These are phyloP conservation scores for Paracanthobrama guichenoti DNA, from an alignment of 2,113 vertebrate species.

Conservation along the genomic window DNA sequence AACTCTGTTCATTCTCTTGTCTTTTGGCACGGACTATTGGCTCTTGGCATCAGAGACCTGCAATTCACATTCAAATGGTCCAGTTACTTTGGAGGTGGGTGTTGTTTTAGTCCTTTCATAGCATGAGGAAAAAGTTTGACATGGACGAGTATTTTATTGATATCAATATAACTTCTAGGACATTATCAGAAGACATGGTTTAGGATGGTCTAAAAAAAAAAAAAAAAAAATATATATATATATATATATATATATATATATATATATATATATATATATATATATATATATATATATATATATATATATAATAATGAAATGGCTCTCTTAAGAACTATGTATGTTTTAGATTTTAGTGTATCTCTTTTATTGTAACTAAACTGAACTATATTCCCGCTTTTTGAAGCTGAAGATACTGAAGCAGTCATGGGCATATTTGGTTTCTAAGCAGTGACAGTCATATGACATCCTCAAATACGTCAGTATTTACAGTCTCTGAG, in stretches of 20 bases:
- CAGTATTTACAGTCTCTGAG: constrained; percentile 54
- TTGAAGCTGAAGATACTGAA: not conserved
- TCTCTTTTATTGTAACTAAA: not conserved
- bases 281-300: too few relatives aligned
- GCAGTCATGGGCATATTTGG: constrained; percentile 17
- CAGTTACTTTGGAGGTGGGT: constrained; percentile 61
- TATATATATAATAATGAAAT: too few relatives aligned
- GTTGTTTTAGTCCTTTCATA: not conserved
- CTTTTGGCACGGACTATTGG: constrained; percentile 98
- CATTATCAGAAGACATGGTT: not conserved
- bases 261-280: too few relatives aligned
- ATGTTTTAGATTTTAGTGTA: not conserved
- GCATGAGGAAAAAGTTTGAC: not conserved
- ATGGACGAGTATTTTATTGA: not conserved
- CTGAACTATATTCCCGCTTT: not conserved
- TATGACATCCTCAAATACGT: constrained; percentile 25
- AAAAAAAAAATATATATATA: too few relatives aligned
- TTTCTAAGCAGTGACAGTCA: constrained; percentile 25
- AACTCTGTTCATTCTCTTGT: constrained; percentile 85
- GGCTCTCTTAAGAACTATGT: not conserved
- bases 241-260: too few relatives aligned
- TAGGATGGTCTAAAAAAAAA: too few relatives aligned
- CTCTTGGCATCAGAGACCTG: constrained; percentile 89
- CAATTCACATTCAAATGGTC: constrained; percentile 52
- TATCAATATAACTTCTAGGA: not conserved